A percentile compares a stretch with the other conserved stretches of the same genome.
Evolutionary conservation across 2,797 vertebrate species (phyloP).

Genomic region (Oceanodroma leucorhoa): DNA sequence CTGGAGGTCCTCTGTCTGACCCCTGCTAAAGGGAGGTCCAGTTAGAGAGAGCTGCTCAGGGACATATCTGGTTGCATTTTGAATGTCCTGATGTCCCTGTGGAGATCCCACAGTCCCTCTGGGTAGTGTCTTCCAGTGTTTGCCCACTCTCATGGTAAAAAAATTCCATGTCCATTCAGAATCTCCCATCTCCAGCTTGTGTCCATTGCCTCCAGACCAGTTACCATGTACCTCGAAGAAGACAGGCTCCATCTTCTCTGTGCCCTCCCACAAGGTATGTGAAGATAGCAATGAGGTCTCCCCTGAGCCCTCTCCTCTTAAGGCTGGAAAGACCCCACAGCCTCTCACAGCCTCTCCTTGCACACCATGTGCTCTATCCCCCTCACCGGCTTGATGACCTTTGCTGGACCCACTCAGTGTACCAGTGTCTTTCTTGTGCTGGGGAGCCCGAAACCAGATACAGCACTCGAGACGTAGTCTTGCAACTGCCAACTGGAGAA

Average conservation of each 20-base stretch:
- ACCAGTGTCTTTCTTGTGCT: background rate
- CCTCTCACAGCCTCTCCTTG: background rate
- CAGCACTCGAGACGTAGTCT: background rate
- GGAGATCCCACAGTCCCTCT: background rate
- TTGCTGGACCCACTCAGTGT: background rate
- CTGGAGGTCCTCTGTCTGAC: background rate
- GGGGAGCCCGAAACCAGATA: background rate
- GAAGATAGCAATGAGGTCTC: background rate
- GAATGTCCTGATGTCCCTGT: background rate
- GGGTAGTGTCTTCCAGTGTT: background rate
- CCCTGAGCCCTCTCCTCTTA: background rate
- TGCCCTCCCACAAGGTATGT: background rate
- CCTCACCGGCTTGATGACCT: background rate
- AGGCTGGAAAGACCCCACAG: background rate
- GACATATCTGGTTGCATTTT: background rate
- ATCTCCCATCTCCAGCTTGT: background rate
- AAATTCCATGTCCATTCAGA: background rate
- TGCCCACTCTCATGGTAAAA: background rate
- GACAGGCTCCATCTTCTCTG: background rate
- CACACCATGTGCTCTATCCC: background rate
- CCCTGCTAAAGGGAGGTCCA: background rate
- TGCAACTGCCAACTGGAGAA: background rate
- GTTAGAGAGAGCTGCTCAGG: background rate
- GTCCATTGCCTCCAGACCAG: background rate
- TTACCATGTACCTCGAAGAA: background rate